Evolutionary conservation across 2,113 vertebrate genomes (phyloP), one percentile per base, ranked within the genome.

Genomic region (Dermatemys mawii): DNA sequence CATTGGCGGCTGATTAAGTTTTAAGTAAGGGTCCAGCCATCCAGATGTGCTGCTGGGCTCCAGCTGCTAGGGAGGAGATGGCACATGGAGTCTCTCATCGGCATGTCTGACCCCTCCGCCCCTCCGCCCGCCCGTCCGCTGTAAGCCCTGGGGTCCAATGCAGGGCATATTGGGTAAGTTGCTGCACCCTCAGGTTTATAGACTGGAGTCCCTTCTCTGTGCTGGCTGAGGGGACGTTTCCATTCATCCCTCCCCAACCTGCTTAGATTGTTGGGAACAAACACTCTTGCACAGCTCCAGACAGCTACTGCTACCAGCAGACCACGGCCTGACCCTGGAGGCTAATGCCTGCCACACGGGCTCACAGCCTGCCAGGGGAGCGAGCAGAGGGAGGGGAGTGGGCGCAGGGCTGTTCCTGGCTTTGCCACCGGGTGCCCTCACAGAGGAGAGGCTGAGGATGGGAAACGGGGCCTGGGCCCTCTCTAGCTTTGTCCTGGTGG

Each of bases 1-100:
- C 17, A 97, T 96, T 1, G 1, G 49, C 22, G 87, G 93, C 97
- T 97, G 89, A 96, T 97, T 97, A 97, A 97, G 90, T 93, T 97
- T 97, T 97, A 92, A 97, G 95, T 89, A 96, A 95, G 92, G 84
- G 90, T 60, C 1, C 2, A 13, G 51, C 53, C 94, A 81, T 60
- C 81, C 96, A 87, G 93, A 93, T 94, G 86, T 88, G 88, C 78
- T 8, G 5, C 32, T 29, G 60, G 60, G 60, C 32, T 63, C 63
- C 35, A 4, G 63, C 7, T 35, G 60, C 60, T 19, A n/a, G 60
- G 60, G 4, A 67, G 2, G 22, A 38, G n/a, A 9, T 53, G n/a
- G 79, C 35, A n/a, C 2, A 7, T 3, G 78, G 11, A 1, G 35
- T 51, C 22, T n/a, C 35, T 1, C 5, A n/a, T 48, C n/a, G 5